Evolutionary conservation across 2,888 invertebrate species (phyloP).

Genomic region (Macrosoma leucophasiata): DNA sequence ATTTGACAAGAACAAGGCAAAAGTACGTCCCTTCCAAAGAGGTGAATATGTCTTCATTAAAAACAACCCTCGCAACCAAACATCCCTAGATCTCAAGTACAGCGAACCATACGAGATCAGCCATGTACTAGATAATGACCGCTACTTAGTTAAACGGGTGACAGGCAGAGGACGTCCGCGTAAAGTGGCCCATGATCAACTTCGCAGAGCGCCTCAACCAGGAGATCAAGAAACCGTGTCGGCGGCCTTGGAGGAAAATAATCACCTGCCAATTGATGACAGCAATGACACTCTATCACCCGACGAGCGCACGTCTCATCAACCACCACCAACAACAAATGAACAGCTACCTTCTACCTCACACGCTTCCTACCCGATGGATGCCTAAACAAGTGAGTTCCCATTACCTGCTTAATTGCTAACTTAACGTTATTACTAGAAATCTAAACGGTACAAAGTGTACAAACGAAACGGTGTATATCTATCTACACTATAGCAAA

Average conservation of each 20-base stretch:
- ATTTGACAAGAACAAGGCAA: constrained; percentile 14
- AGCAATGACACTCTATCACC: no score
- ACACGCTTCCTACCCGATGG: no score
- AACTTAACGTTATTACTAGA: no score
- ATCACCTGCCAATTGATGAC: no score
- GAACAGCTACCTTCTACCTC: no score
- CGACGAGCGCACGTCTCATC: no score
- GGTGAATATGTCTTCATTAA: constrained; percentile 9
- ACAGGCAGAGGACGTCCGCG: not conserved
- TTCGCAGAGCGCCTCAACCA: constrained; percentile 17
- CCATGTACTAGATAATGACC: constrained; percentile 1
- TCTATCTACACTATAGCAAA: no score
- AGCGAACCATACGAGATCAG: constrained; percentile 14
- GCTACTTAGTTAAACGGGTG: not conserved
- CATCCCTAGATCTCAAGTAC: constrained; percentile 14
- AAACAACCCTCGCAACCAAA: constrained; percentile 13
- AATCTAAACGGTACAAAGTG: no score
- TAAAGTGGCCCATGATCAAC: not conserved
- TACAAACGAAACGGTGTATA: no score
- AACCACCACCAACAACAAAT: no score
- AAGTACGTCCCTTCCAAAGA: constrained; percentile 15
- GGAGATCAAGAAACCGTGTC: constrained; percentile 20
- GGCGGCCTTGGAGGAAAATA: constrained; percentile 10
- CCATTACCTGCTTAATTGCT: no score
- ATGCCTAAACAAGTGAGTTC: no score